A percentile compares a stretch with the other conserved stretches of the same genome.
Evolutionary conservation across 2,797 vertebrate species (phyloP).

Genomic region (Melanotaenia boesemani): DNA sequence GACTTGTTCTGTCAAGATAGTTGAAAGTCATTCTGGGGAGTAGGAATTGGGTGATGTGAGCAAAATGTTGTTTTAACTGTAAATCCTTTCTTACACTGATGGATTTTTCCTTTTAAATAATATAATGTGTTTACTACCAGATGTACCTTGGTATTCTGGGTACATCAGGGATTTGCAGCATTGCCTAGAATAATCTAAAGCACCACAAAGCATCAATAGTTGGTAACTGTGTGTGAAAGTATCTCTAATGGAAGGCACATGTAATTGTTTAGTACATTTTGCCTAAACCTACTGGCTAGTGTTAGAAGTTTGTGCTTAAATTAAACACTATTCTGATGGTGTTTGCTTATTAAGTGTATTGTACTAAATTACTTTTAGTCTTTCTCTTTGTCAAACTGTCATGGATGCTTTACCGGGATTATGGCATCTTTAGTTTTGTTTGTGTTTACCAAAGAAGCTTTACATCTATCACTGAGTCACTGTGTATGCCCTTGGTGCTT

Average conservation of each 20-base stretch:
- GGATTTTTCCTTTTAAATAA: not conserved
- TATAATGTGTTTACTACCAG: not conserved
- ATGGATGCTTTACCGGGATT: slow-evolving; percentile 2
- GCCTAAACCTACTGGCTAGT: not conserved
- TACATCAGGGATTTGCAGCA: not conserved
- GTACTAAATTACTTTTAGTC: not conserved
- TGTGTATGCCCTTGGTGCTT: slow-evolving; percentile 45
- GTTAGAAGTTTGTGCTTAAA: not conserved
- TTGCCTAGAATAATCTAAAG: not conserved
- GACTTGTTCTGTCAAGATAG: slow-evolving; percentile 29
- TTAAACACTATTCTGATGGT: not conserved
- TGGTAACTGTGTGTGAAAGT: not conserved
- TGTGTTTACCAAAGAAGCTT: slow-evolving; percentile 25
- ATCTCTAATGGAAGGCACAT: not conserved
- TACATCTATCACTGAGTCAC: slow-evolving; percentile 25
- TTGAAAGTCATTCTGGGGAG: slow-evolving; percentile 40
- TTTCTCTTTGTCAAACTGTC: not conserved
- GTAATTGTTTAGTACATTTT: not conserved
- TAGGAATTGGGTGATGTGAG: slow-evolving; percentile 1
- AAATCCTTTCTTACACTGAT: not conserved
- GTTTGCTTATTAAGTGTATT: not conserved
- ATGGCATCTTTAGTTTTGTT: slow-evolving; percentile 16
- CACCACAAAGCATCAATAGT: not conserved
- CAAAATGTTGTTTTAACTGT: slow-evolving; percentile 3
- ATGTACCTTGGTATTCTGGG: not conserved